These are phyloP conservation scores for Zophobas atratus DNA, from an alignment of 1,140 invertebrate species.

Conservation along the genomic window DNA sequence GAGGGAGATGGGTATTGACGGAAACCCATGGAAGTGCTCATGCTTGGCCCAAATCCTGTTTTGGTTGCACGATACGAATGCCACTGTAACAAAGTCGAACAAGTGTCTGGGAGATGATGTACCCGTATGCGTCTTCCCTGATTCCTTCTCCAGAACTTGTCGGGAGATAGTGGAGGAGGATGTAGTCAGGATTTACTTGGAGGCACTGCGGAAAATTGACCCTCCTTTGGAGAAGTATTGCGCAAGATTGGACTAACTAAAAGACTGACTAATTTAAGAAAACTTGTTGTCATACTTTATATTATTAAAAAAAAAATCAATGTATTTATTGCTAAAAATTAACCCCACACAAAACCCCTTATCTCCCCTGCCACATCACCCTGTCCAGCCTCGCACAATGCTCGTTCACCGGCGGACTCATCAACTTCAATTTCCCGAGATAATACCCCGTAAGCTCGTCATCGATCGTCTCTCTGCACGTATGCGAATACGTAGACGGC, in stretches of 20 bases:
- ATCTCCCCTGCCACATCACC: background rate
- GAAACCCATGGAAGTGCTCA: constrained; percentile 48
- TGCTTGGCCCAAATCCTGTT: constrained; percentile 32
- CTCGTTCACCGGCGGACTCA: constrained; percentile 5
- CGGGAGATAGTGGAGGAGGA: constrained; percentile 40
- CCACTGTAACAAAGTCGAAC: constrained; percentile 8
- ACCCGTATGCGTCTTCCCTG: constrained; percentile 10
- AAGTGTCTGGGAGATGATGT: constrained; percentile 2
- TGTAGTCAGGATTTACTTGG: constrained; percentile 6
- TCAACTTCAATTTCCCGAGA: background rate
- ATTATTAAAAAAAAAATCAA: background rate
- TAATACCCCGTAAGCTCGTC: constrained; percentile 7
- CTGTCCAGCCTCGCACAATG: constrained; percentile 14
- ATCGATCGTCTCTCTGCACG: constrained; percentile 42
- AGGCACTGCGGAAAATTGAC: background rate
- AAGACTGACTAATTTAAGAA: no score
- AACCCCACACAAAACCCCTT: background rate
- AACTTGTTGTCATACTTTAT: no score
- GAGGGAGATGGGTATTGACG: background rate
- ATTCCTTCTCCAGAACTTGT: background rate
- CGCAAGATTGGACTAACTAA: constrained; percentile 5
- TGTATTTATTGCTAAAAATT: background rate
- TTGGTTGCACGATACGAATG: constrained; percentile 31
- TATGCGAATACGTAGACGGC: no score
- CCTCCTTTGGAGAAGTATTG: constrained; percentile 27